Evolutionary conservation across 2,888 invertebrate genomes (phyloP).

Genomic region (Eristalis intricaria): DNA sequence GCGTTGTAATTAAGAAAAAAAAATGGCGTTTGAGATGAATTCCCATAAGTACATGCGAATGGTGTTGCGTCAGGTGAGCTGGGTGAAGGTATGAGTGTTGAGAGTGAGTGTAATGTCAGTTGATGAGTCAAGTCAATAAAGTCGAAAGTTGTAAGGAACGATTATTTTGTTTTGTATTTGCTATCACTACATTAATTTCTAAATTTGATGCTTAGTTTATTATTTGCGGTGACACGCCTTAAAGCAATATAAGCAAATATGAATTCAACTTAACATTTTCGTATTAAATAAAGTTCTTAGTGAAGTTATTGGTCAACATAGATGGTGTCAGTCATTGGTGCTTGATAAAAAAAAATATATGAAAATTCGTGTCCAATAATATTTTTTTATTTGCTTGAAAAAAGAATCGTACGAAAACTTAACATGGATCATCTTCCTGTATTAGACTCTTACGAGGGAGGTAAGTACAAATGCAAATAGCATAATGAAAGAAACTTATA

Average conservation of each 20-base stretch:
- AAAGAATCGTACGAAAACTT: not conserved
- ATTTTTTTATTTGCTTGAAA: not conserved
- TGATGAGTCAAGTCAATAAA: constrained; percentile 53
- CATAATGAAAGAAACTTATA: not conserved
- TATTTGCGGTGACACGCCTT: constrained; percentile 32
- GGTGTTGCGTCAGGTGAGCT: constrained; percentile 48
- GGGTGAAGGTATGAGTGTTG: constrained; percentile 26
- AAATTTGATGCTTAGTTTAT: constrained; percentile 20
- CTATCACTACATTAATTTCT: constrained; percentile 28
- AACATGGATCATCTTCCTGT: constrained; percentile 47
- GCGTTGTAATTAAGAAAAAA: not conserved
- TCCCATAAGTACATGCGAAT: constrained; percentile 23
- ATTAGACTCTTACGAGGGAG: constrained; percentile 40
- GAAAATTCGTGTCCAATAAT: constrained; percentile 21
- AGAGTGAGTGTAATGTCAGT: constrained; percentile 52
- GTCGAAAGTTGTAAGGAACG: constrained; percentile 40
- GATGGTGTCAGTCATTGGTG: constrained; percentile 41
- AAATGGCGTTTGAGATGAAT: constrained; percentile 44
- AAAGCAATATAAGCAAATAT: constrained; percentile 18
- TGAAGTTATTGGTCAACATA: constrained; percentile 29
- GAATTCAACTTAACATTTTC: constrained; percentile 6
- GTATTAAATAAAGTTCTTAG: constrained; percentile 16
- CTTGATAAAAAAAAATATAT: constrained; percentile 28
- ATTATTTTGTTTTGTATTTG: constrained; percentile 50
- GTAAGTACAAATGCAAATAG: constrained; percentile 33